phyloP scores from a whole-genome alignment of 2,888 invertebrate genomes.

The Nebria brevicollis region DNA sequence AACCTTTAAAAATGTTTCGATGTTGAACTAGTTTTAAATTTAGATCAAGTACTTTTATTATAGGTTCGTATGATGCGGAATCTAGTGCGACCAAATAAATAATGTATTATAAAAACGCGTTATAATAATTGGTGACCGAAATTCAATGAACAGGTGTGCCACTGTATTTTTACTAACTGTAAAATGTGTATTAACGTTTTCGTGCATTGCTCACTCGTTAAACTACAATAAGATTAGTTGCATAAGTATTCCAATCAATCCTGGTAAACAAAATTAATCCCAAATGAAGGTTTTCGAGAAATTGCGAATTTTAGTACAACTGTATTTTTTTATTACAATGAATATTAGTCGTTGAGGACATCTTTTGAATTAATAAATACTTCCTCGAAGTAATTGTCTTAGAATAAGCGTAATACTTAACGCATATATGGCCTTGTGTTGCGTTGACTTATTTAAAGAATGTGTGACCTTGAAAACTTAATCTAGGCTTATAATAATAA shows the following conservation, averaged over 20 bases:
- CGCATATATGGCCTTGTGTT: not conserved
- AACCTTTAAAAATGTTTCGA: too few species aligned
- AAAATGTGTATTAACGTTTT: not conserved
- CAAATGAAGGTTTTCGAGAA: too few species aligned
- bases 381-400: not conserved
- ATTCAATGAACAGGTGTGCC: not conserved
- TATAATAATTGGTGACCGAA: slow-evolving; percentile 1
- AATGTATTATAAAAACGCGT: not conserved
- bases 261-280: not conserved
- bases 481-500: not conserved
- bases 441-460: not conserved
- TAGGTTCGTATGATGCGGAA: not conserved
- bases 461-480: not conserved
- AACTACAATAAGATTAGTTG: too few species aligned
- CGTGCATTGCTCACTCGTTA: not conserved
- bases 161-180: not conserved
- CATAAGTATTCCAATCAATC: not conserved
- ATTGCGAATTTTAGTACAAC: too few species aligned
- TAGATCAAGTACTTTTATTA: not conserved
- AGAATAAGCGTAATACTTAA: not conserved
- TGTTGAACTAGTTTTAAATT: not conserved
- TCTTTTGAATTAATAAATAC: not conserved
- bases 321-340: too few species aligned
- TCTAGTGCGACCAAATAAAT: not conserved
- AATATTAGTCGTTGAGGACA: not conserved